A percentile compares a stretch with the other conserved stretches of the same genome.
Conservation (phyloP, 2,797 vertebrate species). For the Gallirallus australis region DNA sequence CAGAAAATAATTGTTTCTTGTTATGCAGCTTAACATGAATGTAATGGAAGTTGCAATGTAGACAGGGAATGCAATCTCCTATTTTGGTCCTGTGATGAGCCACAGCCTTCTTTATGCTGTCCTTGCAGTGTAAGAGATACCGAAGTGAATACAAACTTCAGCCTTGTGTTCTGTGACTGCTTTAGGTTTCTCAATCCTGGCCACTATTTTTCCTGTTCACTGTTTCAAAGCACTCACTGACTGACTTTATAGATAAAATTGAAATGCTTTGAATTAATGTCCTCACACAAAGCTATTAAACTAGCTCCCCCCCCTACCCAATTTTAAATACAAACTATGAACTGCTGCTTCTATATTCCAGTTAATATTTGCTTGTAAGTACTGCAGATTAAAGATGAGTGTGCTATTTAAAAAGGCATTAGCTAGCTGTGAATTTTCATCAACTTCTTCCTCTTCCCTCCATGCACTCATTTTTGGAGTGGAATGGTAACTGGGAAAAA, state of each 20-base stretch:
- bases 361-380: conserved; percentile 72
- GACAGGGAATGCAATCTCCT: not conserved
- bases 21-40: not conserved
- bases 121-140: not conserved
- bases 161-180: not conserved
- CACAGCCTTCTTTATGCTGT: not conserved
- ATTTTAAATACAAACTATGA: conserved; percentile 63
- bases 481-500: conserved; percentile 32
- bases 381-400: conserved; percentile 65
- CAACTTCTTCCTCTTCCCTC: not conserved
- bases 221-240: not conserved
- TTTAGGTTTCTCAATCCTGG: not conserved
- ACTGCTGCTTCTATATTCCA: conserved; percentile 64
- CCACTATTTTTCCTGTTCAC: not conserved
- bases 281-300: conserved; percentile 55
- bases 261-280: conserved; percentile 17
- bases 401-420: conserved; percentile 68
- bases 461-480: conserved; percentile 20
- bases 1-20: not conserved
- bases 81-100: not conserved
- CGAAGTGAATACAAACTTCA: not conserved
- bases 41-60: not conserved
- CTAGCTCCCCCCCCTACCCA: conserved; percentile 46
- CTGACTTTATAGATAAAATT: not conserved
- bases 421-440: conserved; percentile 60